These are phyloP conservation scores for Trematocara nigrifrons DNA, from an alignment of 2,113 vertebrate species.

Conservation along the genomic window DNA sequence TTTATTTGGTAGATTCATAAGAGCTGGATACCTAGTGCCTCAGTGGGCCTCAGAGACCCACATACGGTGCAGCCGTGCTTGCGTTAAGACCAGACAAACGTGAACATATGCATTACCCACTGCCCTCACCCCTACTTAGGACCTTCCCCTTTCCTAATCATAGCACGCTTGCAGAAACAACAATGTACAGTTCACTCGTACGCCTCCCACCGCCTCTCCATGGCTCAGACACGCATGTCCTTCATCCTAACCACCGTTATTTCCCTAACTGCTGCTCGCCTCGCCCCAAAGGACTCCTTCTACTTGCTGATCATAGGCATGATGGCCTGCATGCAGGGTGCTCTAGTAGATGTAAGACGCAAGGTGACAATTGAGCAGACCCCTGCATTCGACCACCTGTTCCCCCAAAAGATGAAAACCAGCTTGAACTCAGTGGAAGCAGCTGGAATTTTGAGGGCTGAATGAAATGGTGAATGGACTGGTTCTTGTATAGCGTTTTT, in stretches of 20 bases:
- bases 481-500: neutral
- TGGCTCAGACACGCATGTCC: slow-evolving; percentile 33
- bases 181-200: neutral
- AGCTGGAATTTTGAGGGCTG: neutral
- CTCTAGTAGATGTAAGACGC: neutral
- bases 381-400: neutral
- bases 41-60: slow-evolving; percentile 10
- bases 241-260: slow-evolving; percentile 56
- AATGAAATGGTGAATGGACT: neutral
- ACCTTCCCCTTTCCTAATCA: slow-evolving; percentile 21
- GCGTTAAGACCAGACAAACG: neutral
- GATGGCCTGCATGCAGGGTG: slow-evolving; percentile 9
- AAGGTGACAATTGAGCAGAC: neutral
- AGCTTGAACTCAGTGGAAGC: neutral
- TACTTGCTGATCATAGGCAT: slow-evolving; percentile 45
- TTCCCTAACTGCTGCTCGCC: slow-evolving; percentile 58
- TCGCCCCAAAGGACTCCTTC: neutral
- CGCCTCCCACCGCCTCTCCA: slow-evolving; percentile 1
- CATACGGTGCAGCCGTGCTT: neutral
- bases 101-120: slow-evolving; percentile 18
- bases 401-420: neutral
- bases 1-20: slow-evolving; percentile 17
- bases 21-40: slow-evolving; percentile 7
- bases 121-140: neutral
- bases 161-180: neutral